Percentiles rank a stretch among this genome's conserved stretches.
phyloP scores from a whole-genome alignment of 2,888 invertebrate species.

The Oxyscelio sp. region DNA sequence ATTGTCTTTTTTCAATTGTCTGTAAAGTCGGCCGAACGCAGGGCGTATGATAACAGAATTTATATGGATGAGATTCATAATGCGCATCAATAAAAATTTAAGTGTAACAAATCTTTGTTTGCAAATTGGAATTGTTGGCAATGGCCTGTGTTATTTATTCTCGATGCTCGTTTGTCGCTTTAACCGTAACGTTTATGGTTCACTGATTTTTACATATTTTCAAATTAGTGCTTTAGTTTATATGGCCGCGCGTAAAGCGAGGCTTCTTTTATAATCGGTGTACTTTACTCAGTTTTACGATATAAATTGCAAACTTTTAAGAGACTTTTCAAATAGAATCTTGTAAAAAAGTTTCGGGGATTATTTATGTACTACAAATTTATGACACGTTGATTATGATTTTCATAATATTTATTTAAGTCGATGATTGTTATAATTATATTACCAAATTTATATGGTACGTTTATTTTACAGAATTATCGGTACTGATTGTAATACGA shows the following conservation, averaged over 20 bases:
- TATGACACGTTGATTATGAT: too few relatives aligned
- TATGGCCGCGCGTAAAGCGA: constrained; percentile 19
- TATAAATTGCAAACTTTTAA: constrained; percentile 11
- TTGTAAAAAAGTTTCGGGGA: too few relatives aligned
- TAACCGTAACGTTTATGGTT: constrained; percentile 32
- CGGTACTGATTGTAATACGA: too few relatives aligned
- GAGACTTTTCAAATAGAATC: too few relatives aligned
- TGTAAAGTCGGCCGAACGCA: constrained; percentile 21
- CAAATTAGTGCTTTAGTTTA: constrained; percentile 32
- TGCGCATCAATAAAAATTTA: constrained; percentile 57
- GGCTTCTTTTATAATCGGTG: constrained; percentile 8
- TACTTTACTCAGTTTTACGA: constrained; percentile 14
- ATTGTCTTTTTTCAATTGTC: constrained; percentile 60
- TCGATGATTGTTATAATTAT: too few relatives aligned
- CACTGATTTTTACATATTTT: constrained; percentile 35
- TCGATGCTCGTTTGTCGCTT: constrained; percentile 24
- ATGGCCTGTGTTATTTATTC: constrained; percentile 39
- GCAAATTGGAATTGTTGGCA: constrained; percentile 51
- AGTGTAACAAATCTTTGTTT: constrained; percentile 69
- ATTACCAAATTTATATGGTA: too few relatives aligned
- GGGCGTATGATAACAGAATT: constrained; percentile 39
- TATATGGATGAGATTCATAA: constrained; percentile 68
- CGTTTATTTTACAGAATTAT: too few relatives aligned
- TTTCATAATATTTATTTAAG: too few relatives aligned
- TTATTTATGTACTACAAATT: too few relatives aligned